Base-by-base conservation (phyloP, 2,888 invertebrate species). In the Dasysyrphus albostriatus region DNA sequence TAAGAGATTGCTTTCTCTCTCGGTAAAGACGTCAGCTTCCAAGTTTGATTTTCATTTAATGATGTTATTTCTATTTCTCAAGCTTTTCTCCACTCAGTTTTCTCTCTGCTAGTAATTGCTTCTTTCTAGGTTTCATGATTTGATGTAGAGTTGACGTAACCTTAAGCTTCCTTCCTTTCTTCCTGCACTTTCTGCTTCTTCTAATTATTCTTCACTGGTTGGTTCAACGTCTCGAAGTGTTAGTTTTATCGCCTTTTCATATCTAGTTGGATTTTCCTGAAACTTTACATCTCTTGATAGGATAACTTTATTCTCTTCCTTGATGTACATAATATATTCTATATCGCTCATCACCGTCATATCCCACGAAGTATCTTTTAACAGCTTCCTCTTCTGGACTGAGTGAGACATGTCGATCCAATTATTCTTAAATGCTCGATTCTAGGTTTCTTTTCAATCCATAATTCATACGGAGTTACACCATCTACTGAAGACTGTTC, bases 381-480 rank as follows among this genome's bases (percentile, higher is more conserved):
- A 14, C 8, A 5, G 54, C 56, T 34, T 34, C 34, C 34, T 56
- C 34, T 56, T 32, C 32, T 56, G 29, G 14, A 29, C 7, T 56
- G 6, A 6, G n/a, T n/a, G n/a, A n/a, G n/a, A n/a, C n/a, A n/a
- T n/a, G n/a, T n/a, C n/a, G n/a, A n/a, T n/a, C n/a, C n/a, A n/a
- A n/a, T n/a, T n/a, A n/a, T n/a, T n/a, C n/a, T 58, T 10, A 58
- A 34, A 16, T 58, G 58, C n/a, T 58, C 37, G n/a, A 34, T n/a
- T 58, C 34, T 37, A 8, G 14, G 37, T 58, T 58, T 58, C 12
- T 56, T 14, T 0, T n/a, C 32, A 56, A 56, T 56, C 32, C n/a
- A 56, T 14, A 56, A 29, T 14, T 56, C 29, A 14, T 32, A 32
- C 14, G 54, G 54, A n/a, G 32, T 56, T 32, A 32, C 54, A 29